Base-by-base conservation (phyloP, 1,140 invertebrate species). In the Bombyx mandarina region DNA sequence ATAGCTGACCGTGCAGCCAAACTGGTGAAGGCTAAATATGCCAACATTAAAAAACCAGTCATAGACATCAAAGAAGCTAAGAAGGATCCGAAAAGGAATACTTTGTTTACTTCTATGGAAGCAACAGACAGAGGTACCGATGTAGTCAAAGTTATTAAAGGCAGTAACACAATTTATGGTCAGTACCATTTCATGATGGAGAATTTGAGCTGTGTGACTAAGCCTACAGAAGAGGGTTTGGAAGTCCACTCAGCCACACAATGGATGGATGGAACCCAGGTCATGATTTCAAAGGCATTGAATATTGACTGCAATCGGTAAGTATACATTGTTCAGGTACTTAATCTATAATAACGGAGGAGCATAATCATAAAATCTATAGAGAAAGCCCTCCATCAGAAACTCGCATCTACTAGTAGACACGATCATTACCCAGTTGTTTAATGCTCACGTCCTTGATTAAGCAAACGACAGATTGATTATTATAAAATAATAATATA, bases 11-110 rank as follows among this genome's bases (percentile, higher is more conserved):
- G 89, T 18, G 93, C 92, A 7, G 88, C 90, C 0, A 89, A 89
- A 58, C 76, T 90, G 65, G 91, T 95, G 1, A 88, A 91, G 71
- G 79, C 94, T 26, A 88, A 83, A 26, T 93, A 94, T 54, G 55
- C 62, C 60, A 83, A 66, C 52, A 22, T 82, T 0, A 35, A 18
- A 12, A 61, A 60, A 60, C 62, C 69, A 18, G 71, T 93, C 8
- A 57, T 94, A n/a, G 90, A 88, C 0, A 82, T 93, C 7, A 71
- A 88, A 56, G 90, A 93, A 52, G 90, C 90, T 1, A 75, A 93
- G 43, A 79, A 64, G 8, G 67, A 84, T 43, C 73, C 68, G 42
- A n/a, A 46, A 8, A 67, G 49, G 50, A 54, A 58, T 12, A 64
- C 53, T 52, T 3, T 61, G 7, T 35, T 49, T 8, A 43, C 12